A percentile compares a stretch with the other conserved stretches of the same genome.
Evolutionary conservation across 2,797 vertebrate species (phyloP).

Genomic region (Poecilia gillii): DNA sequence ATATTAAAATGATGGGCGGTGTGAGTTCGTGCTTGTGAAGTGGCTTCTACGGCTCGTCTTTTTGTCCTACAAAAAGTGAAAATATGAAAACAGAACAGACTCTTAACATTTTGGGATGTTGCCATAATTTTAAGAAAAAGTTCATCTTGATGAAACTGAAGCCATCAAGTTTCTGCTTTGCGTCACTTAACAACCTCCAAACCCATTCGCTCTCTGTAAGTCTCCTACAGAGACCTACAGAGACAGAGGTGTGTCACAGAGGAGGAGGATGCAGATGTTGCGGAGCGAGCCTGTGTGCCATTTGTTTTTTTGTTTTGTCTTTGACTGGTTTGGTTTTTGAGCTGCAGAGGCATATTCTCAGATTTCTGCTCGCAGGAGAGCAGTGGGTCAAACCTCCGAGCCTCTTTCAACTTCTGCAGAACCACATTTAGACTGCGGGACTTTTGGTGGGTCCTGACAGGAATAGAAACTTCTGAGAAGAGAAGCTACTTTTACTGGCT

Average conservation of each 20-base stretch:
- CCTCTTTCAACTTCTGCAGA: slow-evolving; percentile 42
- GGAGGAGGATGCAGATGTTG: slow-evolving; percentile 28
- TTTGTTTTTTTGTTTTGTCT: slow-evolving; percentile 66
- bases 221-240: too few relatives aligned
- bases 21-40: neutral
- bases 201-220: neutral
- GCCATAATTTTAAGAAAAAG: neutral
- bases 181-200: neutral
- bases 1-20: neutral
- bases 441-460: slow-evolving; percentile 36
- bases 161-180: neutral
- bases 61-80: neutral
- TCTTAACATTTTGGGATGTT: neutral
- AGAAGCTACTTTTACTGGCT: slow-evolving; percentile 33
- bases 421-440: slow-evolving; percentile 29
- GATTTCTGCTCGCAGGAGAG: slow-evolving; percentile 68
- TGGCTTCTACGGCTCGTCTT: neutral
- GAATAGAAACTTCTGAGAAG: slow-evolving; percentile 57
- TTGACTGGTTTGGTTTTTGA: slow-evolving; percentile 59
- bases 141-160: neutral
- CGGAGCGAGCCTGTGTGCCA: slow-evolving; percentile 8
- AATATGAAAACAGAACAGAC: neutral
- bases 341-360: slow-evolving; percentile 55
- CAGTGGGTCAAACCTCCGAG: slow-evolving; percentile 70
- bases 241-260: neutral